These are phyloP conservation scores for Probaryconus sp. DNA, from an alignment of 1,140 invertebrate genomes.

Conservation along the genomic window DNA sequence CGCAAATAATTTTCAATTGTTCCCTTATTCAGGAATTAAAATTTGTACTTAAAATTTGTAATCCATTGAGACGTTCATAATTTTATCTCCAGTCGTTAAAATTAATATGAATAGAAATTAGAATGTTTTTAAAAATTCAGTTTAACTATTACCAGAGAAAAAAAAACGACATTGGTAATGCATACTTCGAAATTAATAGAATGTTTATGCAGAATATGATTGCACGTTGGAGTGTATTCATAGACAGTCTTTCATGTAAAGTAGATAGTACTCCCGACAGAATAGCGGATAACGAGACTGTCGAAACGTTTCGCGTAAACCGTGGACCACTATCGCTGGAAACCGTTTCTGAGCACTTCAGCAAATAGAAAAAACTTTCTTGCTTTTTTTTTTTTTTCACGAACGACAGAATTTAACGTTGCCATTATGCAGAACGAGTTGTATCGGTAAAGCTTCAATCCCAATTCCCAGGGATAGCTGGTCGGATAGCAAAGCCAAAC, in stretches of 20 bases:
- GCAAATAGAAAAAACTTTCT: slow-evolving; percentile 63
- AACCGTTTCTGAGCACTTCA: slow-evolving; percentile 60
- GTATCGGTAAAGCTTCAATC: slow-evolving; percentile 77
- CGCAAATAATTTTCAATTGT: too few relatives aligned
- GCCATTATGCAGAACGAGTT: slow-evolving; percentile 78
- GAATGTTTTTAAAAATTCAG: too few relatives aligned
- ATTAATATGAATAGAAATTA: too few relatives aligned
- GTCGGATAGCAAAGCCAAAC: slow-evolving; percentile 77
- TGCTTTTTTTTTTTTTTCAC: slow-evolving; percentile 52
- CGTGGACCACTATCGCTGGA: slow-evolving; percentile 52
- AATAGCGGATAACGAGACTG: slow-evolving; percentile 44
- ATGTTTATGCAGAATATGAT: slow-evolving; percentile 3
- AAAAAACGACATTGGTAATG: too few relatives aligned
- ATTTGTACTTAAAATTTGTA: too few relatives aligned
- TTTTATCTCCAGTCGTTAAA: too few relatives aligned
- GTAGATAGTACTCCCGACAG: slow-evolving; percentile 29
- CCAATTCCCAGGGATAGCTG: slow-evolving; percentile 76
- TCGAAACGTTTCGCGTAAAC: slow-evolving; percentile 56
- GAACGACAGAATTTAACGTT: slow-evolving; percentile 73
- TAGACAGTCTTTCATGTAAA: slow-evolving; percentile 24
- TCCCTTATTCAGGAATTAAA: too few relatives aligned
- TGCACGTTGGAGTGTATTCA: slow-evolving; percentile 3
- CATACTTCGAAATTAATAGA: too few relatives aligned
- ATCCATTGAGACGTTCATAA: too few relatives aligned
- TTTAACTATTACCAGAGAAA: too few relatives aligned